These are phyloP conservation scores for Heliconius himera DNA, from an alignment of 1,140 invertebrate species.

Conservation along the genomic window DNA sequence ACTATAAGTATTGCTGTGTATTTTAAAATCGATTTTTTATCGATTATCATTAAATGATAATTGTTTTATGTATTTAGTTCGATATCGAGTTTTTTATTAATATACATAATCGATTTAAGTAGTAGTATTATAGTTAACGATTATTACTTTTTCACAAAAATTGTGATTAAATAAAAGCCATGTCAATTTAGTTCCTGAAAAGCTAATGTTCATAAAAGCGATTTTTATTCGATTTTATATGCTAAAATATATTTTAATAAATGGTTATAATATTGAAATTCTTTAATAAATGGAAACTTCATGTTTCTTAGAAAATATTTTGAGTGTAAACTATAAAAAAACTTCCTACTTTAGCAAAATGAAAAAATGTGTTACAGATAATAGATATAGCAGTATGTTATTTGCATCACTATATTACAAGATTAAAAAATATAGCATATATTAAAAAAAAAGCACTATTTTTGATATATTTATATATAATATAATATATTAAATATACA, in stretches of 20 bases:
- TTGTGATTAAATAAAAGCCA: neutral
- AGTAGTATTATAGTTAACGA: neutral
- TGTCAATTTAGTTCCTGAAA: neutral
- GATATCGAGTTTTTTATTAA: neutral
- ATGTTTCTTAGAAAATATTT: too few relatives aligned
- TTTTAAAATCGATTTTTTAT: neutral
- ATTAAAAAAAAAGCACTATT: neutral
- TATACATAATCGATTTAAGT: neutral
- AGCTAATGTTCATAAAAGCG: neutral
- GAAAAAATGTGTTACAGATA: neutral
- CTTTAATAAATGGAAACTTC: too few relatives aligned
- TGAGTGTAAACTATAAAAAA: neutral
- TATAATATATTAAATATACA: neutral
- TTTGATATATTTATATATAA: neutral
- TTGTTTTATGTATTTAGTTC: neutral
- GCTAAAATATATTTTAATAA: too few relatives aligned
- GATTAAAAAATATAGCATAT: neutral
- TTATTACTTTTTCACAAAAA: neutral
- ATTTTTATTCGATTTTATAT: neutral
- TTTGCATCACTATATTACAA: too few relatives aligned
- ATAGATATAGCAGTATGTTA: neutral
- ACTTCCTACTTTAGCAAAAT: neutral
- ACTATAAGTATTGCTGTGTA: neutral
- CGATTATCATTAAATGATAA: neutral
- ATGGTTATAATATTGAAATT: too few relatives aligned